Conservation (phyloP, 2,888 invertebrate species). For the Deilephila elpenor region DNA sequence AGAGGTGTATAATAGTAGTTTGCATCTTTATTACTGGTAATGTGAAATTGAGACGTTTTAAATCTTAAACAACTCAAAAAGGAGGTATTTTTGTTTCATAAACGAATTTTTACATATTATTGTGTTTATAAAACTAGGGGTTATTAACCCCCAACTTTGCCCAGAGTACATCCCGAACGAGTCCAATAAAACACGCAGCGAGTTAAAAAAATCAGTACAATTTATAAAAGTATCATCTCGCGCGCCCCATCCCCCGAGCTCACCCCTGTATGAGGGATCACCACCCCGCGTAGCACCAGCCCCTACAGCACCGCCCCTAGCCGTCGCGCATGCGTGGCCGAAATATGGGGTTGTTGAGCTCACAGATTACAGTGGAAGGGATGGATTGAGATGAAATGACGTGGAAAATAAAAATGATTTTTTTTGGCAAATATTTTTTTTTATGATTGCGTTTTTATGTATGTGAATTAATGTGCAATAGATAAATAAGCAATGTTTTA, state of each 20-base stretch:
- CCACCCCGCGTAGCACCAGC: conserved; percentile 34
- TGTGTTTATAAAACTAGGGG: neutral
- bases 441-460: no score
- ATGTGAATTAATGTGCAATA: no score
- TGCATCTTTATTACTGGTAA: no score
- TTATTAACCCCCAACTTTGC: neutral
- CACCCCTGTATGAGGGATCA: conserved; percentile 27
- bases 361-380: neutral
- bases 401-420: neutral
- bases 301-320: conserved; percentile 33
- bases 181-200: conserved; percentile 1
- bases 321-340: conserved; percentile 25
- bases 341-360: conserved; percentile 10
- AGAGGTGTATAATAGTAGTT: no score
- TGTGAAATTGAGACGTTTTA: no score
- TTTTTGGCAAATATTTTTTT: neutral
- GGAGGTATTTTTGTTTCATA: no score
- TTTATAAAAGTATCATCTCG: conserved; percentile 33
- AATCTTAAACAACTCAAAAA: no score
- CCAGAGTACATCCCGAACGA: neutral
- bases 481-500: neutral
- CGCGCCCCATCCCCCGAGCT: conserved; percentile 1
- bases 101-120: neutral
- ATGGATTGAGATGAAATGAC: neutral
- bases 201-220: conserved; percentile 42